phyloP scores from a whole-genome alignment of 2,113 vertebrate species.

The Pipa parva region DNA sequence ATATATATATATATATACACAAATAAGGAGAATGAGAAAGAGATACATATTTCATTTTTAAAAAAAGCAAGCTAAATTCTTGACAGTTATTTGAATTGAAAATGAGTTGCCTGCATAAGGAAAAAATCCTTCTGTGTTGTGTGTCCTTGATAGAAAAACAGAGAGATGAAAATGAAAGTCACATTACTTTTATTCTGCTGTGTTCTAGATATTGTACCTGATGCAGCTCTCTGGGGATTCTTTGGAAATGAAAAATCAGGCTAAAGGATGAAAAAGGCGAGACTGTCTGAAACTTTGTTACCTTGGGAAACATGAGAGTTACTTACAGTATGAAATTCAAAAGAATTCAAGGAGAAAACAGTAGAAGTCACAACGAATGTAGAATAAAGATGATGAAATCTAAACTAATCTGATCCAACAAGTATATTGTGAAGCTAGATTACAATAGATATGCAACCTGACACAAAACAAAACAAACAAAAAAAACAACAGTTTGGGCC shows the following conservation, averaged over 20 bases:
- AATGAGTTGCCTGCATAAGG: not conserved
- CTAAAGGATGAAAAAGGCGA: constrained; percentile 32
- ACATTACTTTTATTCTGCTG: constrained; percentile 37
- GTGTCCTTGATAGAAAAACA: constrained; percentile 30
- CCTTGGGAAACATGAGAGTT: constrained; percentile 37
- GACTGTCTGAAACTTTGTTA: constrained; percentile 35
- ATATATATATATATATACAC: too few species aligned
- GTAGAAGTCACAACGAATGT: constrained; percentile 14
- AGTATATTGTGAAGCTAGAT: too few species aligned
- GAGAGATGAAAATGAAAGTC: constrained; percentile 32
- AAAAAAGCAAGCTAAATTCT: not conserved
- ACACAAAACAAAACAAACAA: too few species aligned
- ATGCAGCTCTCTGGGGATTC: constrained; percentile 32
- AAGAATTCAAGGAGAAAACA: constrained; percentile 23
- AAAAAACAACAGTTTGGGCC: too few species aligned
- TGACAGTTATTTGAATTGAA: not conserved
- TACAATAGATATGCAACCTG: too few species aligned
- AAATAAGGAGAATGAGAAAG: too few species aligned
- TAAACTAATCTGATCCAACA: constrained; percentile 9
- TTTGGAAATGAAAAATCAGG: constrained; percentile 34
- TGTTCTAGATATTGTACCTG: constrained; percentile 37
- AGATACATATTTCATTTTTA: not conserved
- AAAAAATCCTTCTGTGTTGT: not conserved
- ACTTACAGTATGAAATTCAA: constrained; percentile 28
- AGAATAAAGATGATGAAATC: constrained; percentile 8